phyloP scores from a whole-genome alignment of 2,113 vertebrate genomes.

The Cavia porcellus region DNA sequence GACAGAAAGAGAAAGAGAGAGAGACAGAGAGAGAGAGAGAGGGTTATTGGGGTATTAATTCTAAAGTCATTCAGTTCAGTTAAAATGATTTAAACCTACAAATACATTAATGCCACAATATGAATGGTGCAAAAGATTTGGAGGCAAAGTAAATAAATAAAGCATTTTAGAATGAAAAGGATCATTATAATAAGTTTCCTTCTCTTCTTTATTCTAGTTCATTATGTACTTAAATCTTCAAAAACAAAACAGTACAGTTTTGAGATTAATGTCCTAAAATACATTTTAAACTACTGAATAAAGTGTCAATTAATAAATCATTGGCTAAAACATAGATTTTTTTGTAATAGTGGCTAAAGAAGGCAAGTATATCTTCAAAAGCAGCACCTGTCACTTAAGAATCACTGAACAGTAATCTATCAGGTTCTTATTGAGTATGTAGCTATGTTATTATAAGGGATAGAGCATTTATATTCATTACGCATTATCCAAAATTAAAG shows the following conservation, averaged over 20 bases:
- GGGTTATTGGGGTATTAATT: background rate
- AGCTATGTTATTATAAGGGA: background rate
- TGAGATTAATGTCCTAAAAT: background rate
- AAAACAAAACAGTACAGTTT: background rate
- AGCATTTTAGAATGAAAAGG: background rate
- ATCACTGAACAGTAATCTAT: background rate
- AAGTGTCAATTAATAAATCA: constrained; percentile 17
- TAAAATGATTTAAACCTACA: background rate
- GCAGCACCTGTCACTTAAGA: background rate
- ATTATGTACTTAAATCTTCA: background rate
- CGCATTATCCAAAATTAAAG: background rate
- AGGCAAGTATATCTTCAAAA: background rate
- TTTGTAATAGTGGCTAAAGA: background rate
- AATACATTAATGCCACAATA: background rate
- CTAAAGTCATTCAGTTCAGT: background rate
- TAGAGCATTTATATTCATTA: background rate
- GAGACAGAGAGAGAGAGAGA: background rate
- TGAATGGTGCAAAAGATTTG: background rate
- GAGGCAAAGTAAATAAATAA: background rate
- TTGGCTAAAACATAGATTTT: background rate
- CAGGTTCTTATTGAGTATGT: background rate
- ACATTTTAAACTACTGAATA: background rate
- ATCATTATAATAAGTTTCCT: background rate
- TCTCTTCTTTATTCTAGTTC: constrained; percentile 1
- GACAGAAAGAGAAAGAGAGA: background rate